Evolutionary conservation across 2,888 invertebrate genomes (phyloP).

Genomic region (Archips crataeganus): DNA sequence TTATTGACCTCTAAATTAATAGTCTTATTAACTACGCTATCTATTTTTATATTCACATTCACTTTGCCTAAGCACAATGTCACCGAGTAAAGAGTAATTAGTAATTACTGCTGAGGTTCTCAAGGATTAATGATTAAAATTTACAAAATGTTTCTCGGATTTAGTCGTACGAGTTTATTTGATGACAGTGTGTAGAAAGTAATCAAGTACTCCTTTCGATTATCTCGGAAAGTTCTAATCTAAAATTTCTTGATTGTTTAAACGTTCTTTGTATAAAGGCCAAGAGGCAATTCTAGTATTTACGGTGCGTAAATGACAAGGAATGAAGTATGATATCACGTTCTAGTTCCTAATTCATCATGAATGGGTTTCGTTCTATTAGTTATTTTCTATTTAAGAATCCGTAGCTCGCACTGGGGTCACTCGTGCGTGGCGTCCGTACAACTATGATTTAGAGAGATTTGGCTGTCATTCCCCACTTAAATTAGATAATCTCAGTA

Average conservation of each 20-base stretch:
- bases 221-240: slow-evolving; percentile 22
- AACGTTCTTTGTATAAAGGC: background rate
- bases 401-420: slow-evolving; percentile 26
- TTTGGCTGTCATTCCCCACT: slow-evolving; percentile 18
- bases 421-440: slow-evolving; percentile 30
- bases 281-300: slow-evolving; percentile 10
- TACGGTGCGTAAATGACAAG: slow-evolving; percentile 21
- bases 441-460: slow-evolving; percentile 11
- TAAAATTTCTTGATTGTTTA: slow-evolving; percentile 22
- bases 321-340: slow-evolving; percentile 20
- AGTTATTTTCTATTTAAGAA: slow-evolving; percentile 23
- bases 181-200: slow-evolving; percentile 26
- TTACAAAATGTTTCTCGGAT: background rate
- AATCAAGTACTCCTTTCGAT: slow-evolving; percentile 26
- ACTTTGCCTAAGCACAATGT: slow-evolving; percentile 24
- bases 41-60: slow-evolving; percentile 34
- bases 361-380: slow-evolving; percentile 27
- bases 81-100: slow-evolving; percentile 34
- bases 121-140: slow-evolving; percentile 29
- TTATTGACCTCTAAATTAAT: slow-evolving; percentile 30
- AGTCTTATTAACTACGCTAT: slow-evolving; percentile 26
- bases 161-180: background rate
- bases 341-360: slow-evolving; percentile 12
- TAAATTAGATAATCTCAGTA: slow-evolving; percentile 16
- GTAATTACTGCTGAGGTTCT: background rate